Conservation (phyloP, 2,888 invertebrate species). For the Drosophila melanosoma region DNA sequence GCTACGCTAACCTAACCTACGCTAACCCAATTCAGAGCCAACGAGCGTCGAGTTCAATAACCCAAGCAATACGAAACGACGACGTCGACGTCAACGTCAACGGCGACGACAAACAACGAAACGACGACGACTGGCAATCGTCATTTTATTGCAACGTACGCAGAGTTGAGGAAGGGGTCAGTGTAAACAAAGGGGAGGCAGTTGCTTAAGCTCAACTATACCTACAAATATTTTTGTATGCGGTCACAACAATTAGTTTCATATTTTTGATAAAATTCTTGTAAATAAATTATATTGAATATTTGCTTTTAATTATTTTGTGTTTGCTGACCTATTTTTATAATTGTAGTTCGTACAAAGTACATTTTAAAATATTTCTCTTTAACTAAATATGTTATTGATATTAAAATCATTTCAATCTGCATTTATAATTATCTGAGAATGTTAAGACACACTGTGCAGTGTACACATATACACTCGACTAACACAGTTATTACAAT, state of each 20-base stretch:
- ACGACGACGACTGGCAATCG: conserved; percentile 41
- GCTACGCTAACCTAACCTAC: conserved; percentile 71
- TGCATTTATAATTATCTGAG: not conserved
- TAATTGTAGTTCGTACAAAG: not conserved
- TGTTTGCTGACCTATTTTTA: not conserved
- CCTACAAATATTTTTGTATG: conserved; percentile 42
- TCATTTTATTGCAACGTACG: conserved; percentile 34
- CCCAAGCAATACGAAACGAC: conserved; percentile 42
- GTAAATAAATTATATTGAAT: not conserved
- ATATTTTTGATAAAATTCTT: not conserved
- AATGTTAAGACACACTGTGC: not conserved
- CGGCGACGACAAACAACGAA: conserved; percentile 6
- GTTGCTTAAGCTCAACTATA: conserved; percentile 11
- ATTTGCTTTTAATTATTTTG: not conserved
- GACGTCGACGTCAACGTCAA: not conserved
- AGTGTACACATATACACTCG: not conserved
- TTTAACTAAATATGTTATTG: not conserved
- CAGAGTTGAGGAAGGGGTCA: not conserved
- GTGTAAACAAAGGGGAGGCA: not conserved
- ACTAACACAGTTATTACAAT: conserved; percentile 49
- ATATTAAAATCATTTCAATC: not conserved
- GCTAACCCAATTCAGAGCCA: conserved; percentile 76
- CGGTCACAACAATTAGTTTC: not conserved
- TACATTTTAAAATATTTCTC: not conserved
- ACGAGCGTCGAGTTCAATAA: conserved; percentile 68